Conservation (phyloP, 2,797 vertebrate genomes). For the Cygnus olor region DNA sequence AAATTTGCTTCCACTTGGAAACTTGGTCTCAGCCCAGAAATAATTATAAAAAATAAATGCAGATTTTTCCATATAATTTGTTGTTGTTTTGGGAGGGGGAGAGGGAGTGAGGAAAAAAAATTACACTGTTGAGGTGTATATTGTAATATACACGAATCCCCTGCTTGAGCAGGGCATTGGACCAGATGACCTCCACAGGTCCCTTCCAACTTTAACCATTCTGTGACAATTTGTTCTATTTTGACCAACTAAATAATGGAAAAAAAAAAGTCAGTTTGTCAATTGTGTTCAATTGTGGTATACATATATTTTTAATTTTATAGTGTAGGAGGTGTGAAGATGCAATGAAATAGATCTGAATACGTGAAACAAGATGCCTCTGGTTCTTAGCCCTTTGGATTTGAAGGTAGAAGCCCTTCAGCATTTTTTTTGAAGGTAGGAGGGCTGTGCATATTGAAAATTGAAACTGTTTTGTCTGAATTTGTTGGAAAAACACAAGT, state of each 20-base stretch:
- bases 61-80: background rate
- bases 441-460: background rate
- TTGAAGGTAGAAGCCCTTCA: background rate
- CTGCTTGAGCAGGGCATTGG: no score
- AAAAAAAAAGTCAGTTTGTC: background rate
- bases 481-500: background rate
- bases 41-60: conserved; percentile 27
- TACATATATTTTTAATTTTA: background rate
- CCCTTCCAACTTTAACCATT: no score
- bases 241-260: background rate
- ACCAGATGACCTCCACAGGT: no score
- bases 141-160: background rate
- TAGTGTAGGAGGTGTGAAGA: background rate
- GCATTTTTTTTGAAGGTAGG: background rate
- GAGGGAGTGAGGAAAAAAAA: background rate
- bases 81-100: background rate
- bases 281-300: background rate
- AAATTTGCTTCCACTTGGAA: conserved; percentile 26
- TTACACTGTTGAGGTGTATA: background rate
- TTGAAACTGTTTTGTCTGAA: background rate
- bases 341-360: background rate
- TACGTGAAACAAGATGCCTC: background rate
- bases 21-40: conserved; percentile 28
- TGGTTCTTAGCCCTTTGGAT: background rate
- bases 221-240: background rate